Percentiles rank a stretch among this genome's conserved stretches.
These are phyloP conservation scores for Diabrotica virgifera DNA, from an alignment of 1,140 invertebrate genomes.

Conservation along the genomic window DNA sequence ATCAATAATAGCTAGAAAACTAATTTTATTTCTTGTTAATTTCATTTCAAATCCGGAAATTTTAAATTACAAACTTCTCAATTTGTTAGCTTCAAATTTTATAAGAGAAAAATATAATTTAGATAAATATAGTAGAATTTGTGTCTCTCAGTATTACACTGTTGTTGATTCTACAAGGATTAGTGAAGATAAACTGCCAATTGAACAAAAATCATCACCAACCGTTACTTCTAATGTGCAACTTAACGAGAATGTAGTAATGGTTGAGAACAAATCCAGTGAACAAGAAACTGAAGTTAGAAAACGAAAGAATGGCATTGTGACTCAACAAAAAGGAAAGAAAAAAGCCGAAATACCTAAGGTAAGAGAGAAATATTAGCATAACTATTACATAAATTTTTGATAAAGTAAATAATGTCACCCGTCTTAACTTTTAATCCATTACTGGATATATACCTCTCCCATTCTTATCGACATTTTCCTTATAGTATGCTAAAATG, in stretches of 20 bases:
- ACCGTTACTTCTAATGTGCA: not conserved
- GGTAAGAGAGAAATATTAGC: slow-evolving; percentile 1
- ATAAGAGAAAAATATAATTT: slow-evolving; percentile 29
- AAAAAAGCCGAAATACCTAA: slow-evolving; percentile 12
- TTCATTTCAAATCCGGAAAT: slow-evolving; percentile 52
- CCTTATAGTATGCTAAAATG: too few species aligned
- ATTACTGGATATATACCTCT: too few species aligned
- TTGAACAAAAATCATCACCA: not conserved
- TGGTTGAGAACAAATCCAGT: not conserved
- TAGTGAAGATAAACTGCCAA: not conserved
- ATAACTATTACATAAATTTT: too few species aligned
- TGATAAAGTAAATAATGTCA: too few species aligned
- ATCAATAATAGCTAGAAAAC: slow-evolving; percentile 58
- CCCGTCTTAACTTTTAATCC: too few species aligned
- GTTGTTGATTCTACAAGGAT: slow-evolving; percentile 38
- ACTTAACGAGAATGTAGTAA: not conserved
- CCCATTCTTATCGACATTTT: too few species aligned
- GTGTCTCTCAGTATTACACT: slow-evolving; percentile 45
- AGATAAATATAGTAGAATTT: slow-evolving; percentile 30
- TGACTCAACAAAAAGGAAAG: not conserved
- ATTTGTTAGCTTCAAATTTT: slow-evolving; percentile 24
- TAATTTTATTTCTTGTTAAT: slow-evolving; percentile 52
- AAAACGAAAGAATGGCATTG: not conserved
- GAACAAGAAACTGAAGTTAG: not conserved
- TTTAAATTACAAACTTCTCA: slow-evolving; percentile 53